A percentile compares a stretch with the other conserved stretches of the same genome.
These are phyloP conservation scores for Mesorhabditis belari DNA, from an alignment of 2,888 invertebrate species.

Conservation along the genomic window DNA sequence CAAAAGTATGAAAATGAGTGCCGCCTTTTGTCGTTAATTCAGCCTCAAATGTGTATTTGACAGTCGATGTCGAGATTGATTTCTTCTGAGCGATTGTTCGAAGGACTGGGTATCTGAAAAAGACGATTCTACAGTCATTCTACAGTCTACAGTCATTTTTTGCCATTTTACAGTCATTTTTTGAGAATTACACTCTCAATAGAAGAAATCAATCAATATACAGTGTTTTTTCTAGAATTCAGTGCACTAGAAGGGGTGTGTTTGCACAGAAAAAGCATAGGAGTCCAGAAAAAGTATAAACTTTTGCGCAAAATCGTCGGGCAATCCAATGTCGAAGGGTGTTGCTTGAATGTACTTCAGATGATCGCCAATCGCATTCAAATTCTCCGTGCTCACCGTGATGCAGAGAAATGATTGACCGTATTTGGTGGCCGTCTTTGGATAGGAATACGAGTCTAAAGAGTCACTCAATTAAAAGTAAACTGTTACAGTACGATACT, in stretches of 20 bases:
- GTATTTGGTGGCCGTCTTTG: conserved; percentile 25
- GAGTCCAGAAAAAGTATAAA: conserved; percentile 2
- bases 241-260: too few species aligned
- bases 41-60: conserved; percentile 19
- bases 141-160: too few species aligned
- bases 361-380: conserved; percentile 33
- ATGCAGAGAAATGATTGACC: conserved; percentile 34
- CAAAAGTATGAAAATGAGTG: conserved; percentile 16
- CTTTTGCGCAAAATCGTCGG: conserved; percentile 19
- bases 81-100: conserved; percentile 14
- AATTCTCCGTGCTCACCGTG: conserved; percentile 24
- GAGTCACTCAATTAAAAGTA: background rate
- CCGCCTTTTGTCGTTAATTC: conserved; percentile 23
- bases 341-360: conserved; percentile 20
- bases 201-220: too few species aligned
- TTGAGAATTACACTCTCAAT: too few species aligned
- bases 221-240: too few species aligned
- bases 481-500: background rate
- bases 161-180: too few species aligned
- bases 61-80: conserved; percentile 20
- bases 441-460: conserved; percentile 17
- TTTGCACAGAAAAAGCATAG: background rate
- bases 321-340: conserved; percentile 22
- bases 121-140: background rate
- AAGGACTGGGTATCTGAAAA: conserved; percentile 15